A percentile compares a stretch with the other conserved stretches of the same genome.
Evolutionary conservation across 1,140 invertebrate species (phyloP).

Genomic region (Saxidomus purpurata): DNA sequence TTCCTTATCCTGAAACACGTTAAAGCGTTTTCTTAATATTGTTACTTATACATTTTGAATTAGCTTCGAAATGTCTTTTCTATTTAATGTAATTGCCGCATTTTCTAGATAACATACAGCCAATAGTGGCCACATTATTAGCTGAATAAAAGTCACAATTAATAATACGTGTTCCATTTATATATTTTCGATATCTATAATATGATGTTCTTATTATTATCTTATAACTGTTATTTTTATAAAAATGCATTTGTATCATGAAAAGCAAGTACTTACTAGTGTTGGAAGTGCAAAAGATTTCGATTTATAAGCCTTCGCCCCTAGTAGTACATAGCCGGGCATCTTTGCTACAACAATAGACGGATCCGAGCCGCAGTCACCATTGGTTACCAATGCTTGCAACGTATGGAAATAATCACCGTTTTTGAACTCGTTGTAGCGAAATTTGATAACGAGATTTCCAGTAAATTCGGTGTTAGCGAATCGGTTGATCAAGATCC

Average conservation of each 20-base stretch:
- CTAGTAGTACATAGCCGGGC: conserved; percentile 49
- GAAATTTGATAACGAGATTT: conserved; percentile 70
- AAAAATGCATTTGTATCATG: background rate
- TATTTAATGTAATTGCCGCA: too few relatives aligned
- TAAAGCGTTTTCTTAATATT: too few relatives aligned
- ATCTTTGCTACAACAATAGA: conserved; percentile 72
- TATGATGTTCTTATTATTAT: too few relatives aligned
- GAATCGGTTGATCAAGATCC: conserved; percentile 73
- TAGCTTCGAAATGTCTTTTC: too few relatives aligned
- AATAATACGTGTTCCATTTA: too few relatives aligned
- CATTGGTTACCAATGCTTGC: conserved; percentile 77
- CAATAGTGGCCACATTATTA: background rate
- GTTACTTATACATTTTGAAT: too few relatives aligned
- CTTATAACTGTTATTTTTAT: too few relatives aligned
- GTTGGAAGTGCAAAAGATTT: conserved; percentile 53
- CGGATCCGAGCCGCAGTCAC: conserved; percentile 74
- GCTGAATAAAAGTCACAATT: too few relatives aligned
- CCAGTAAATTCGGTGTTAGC: conserved; percentile 72
- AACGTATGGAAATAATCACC: conserved; percentile 1
- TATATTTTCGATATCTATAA: too few relatives aligned
- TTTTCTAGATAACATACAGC: background rate
- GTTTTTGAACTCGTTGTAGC: conserved; percentile 69
- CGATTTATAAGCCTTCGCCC: conserved; percentile 41
- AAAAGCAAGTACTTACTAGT: conserved; percentile 9
- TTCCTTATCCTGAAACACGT: conserved; percentile 45